Conservation (phyloP, 2,888 invertebrate species). For the Aleiodes testaceus region DNA sequence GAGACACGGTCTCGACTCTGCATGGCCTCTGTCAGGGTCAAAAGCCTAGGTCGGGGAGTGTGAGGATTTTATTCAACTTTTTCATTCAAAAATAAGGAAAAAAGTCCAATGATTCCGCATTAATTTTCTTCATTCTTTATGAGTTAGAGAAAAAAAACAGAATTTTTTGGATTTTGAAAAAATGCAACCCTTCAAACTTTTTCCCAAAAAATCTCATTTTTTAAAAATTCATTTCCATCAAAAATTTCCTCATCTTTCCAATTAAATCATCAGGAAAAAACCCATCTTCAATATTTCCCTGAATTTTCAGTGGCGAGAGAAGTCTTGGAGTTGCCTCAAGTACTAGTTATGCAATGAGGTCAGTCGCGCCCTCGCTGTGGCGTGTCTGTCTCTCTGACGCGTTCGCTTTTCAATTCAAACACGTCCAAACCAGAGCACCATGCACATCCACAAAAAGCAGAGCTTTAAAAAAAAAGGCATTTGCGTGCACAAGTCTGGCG, state of each 20-base stretch:
- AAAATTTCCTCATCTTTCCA: no score
- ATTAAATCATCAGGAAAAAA: no score
- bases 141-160: neutral
- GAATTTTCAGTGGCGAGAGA: slow-evolving; percentile 21
- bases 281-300: no score
- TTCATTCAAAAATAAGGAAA: slow-evolving; percentile 40
- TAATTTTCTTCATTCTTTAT: no score
- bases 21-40: slow-evolving; percentile 25
- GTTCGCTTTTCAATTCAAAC: slow-evolving; percentile 21
- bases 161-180: neutral
- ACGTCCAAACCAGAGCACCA: neutral
- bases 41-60: slow-evolving; percentile 30
- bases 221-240: no score
- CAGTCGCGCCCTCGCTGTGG: slow-evolving; percentile 50
- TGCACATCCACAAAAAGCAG: slow-evolving; percentile 3
- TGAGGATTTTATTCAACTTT: slow-evolving; percentile 4
- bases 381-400: slow-evolving; percentile 38
- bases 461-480: neutral
- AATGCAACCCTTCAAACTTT: no score
- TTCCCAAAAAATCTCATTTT: no score
- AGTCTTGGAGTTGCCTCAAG: slow-evolving; percentile 41
- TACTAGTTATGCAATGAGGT: slow-evolving; percentile 57
- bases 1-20: slow-evolving; percentile 40
- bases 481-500: slow-evolving; percentile 12
- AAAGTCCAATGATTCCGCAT: slow-evolving; percentile 16